These are phyloP conservation scores for Dendrolimus houi DNA, from an alignment of 2,888 invertebrate species.

Conservation along the genomic window DNA sequence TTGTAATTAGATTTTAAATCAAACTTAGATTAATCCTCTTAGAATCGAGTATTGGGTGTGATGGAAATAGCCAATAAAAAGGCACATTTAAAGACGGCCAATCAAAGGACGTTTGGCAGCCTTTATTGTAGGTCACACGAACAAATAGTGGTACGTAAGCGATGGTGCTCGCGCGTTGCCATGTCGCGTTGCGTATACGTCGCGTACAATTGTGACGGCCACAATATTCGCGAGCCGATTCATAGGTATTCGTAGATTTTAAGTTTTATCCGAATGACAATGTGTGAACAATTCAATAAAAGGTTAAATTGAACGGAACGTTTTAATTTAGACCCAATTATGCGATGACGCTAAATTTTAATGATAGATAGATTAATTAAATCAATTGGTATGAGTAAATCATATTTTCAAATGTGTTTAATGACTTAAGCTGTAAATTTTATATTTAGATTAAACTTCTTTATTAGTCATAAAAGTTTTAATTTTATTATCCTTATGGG, in stretches of 20 bases:
- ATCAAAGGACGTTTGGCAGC: neutral
- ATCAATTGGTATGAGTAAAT: constrained; percentile 28
- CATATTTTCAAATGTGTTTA: constrained; percentile 26
- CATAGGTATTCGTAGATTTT: constrained; percentile 24
- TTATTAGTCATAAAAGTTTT: constrained; percentile 23
- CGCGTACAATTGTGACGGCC: constrained; percentile 14
- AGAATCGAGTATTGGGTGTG: too few relatives aligned
- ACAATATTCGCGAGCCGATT: constrained; percentile 13
- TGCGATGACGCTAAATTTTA: constrained; percentile 6
- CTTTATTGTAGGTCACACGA: neutral
- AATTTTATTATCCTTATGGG: constrained; percentile 28
- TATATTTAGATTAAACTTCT: constrained; percentile 48
- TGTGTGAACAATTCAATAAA: constrained; percentile 44
- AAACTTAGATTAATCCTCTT: too few relatives aligned
- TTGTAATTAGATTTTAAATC: too few relatives aligned
- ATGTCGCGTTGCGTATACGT: constrained; percentile 16
- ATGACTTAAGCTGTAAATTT: constrained; percentile 37
- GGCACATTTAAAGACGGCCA: too few relatives aligned
- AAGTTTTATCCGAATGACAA: constrained; percentile 38
- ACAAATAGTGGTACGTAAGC: constrained; percentile 1
- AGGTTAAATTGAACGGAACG: constrained; percentile 35
- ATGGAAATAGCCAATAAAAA: too few relatives aligned
- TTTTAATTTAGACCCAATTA: constrained; percentile 41
- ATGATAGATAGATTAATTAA: constrained; percentile 4
- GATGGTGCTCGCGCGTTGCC: constrained; percentile 8